Percentiles rank a stretch among this genome's conserved stretches.
These are phyloP conservation scores for Enteromius viviparus DNA, from an alignment of 2,797 vertebrate species.

Conservation along the genomic window DNA sequence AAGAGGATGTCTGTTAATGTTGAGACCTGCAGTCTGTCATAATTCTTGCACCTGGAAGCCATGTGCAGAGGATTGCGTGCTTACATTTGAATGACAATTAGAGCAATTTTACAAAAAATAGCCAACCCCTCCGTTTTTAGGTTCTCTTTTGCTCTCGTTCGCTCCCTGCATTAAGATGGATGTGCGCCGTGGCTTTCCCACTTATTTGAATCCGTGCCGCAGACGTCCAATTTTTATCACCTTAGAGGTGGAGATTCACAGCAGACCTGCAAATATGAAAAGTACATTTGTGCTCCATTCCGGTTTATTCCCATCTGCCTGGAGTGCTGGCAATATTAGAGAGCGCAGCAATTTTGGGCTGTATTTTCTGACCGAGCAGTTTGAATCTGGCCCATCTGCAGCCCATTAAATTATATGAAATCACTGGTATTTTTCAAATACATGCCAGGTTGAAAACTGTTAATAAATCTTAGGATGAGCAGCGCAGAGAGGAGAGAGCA, in stretches of 20 bases:
- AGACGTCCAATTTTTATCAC: slow-evolving; percentile 68
- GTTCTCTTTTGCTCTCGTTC: slow-evolving; percentile 35
- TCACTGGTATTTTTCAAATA: slow-evolving; percentile 67
- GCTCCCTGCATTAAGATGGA: slow-evolving; percentile 64
- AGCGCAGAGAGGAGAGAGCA: slow-evolving; percentile 53
- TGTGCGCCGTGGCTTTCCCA: slow-evolving; percentile 63
- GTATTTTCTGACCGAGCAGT: slow-evolving; percentile 68
- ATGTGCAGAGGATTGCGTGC: neutral
- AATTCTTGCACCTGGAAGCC: slow-evolving; percentile 11
- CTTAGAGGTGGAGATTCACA: slow-evolving; percentile 66
- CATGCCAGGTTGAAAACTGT: slow-evolving; percentile 63
- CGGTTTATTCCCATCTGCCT: slow-evolving; percentile 64
- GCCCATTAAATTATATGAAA: slow-evolving; percentile 71
- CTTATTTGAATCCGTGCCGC: slow-evolving; percentile 66
- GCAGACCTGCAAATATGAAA: slow-evolving; percentile 64
- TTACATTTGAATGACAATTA: slow-evolving; percentile 6
- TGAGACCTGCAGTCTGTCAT: neutral
- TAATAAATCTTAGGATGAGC: slow-evolving; percentile 66
- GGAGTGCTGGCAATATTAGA: slow-evolving; percentile 68
- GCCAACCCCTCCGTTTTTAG: slow-evolving; percentile 18
- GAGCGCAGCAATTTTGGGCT: slow-evolving; percentile 65
- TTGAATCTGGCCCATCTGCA: slow-evolving; percentile 68
- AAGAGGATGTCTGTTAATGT: slow-evolving; percentile 7
- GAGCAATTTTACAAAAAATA: neutral
- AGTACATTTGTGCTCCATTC: slow-evolving; percentile 67